phyloP scores from a whole-genome alignment of 1,140 invertebrate species.

The Scaptodrosophila lebanonensis region DNA sequence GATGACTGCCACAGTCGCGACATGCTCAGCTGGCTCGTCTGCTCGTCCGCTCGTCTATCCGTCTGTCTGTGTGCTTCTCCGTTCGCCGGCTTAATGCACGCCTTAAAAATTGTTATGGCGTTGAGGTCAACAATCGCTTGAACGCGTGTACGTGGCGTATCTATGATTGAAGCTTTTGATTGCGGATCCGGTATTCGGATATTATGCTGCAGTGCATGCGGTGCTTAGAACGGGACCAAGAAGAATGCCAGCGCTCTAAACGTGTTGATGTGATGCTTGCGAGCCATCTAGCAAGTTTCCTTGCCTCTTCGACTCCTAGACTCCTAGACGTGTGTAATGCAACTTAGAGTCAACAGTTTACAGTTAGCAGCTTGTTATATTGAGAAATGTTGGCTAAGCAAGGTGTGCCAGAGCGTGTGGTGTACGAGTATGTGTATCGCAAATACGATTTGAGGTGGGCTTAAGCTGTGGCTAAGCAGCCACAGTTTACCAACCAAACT shows the following conservation, averaged over 20 bases:
- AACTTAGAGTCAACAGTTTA: too few relatives aligned
- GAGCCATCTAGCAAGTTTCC: too few relatives aligned
- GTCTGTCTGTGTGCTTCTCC: slow-evolving; percentile 9
- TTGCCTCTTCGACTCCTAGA: too few relatives aligned
- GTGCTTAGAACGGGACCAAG: not conserved
- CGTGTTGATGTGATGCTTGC: slow-evolving; percentile 49
- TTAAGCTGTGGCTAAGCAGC: too few relatives aligned
- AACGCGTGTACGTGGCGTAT: slow-evolving; percentile 65
- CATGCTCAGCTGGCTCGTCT: not conserved
- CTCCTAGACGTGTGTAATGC: too few relatives aligned
- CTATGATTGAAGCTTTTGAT: slow-evolving; percentile 62
- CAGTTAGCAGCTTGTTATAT: too few relatives aligned
- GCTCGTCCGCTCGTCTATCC: not conserved
- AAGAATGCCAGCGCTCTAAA: slow-evolving; percentile 16
- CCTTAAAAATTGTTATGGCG: not conserved
- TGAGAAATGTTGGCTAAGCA: too few relatives aligned
- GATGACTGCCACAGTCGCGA: slow-evolving; percentile 5
- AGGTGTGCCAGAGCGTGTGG: too few relatives aligned
- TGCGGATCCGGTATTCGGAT: slow-evolving; percentile 22
- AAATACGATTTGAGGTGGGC: too few relatives aligned
- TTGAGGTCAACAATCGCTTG: slow-evolving; percentile 68
- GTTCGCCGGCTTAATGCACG: slow-evolving; percentile 30
- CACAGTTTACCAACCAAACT: too few relatives aligned
- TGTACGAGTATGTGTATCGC: too few relatives aligned
- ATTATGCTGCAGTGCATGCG: too few relatives aligned